Conservation (phyloP, 2,797 vertebrate species). For the Catamblyrhynchus diadema region DNA sequence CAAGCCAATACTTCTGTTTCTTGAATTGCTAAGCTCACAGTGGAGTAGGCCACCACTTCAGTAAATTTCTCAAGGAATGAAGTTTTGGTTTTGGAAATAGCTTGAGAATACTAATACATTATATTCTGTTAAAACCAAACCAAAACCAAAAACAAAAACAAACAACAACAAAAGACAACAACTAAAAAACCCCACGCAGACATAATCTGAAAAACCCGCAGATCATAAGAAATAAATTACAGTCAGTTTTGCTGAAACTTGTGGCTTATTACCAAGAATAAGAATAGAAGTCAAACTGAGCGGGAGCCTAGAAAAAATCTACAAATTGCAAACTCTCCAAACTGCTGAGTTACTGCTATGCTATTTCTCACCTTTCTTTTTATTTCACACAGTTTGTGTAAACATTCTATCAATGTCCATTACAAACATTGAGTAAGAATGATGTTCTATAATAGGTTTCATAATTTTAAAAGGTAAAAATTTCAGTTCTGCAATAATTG, state of each 20-base stretch:
- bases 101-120: not conserved
- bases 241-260: not conserved
- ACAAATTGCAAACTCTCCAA: not conserved
- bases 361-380: not conserved
- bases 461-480: not conserved
- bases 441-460: not conserved
- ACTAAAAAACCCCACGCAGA: not conserved
- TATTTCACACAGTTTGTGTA: not conserved
- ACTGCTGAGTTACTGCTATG: not conserved
- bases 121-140: not conserved
- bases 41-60: not conserved
- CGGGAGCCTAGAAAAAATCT: not conserved
- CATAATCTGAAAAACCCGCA: not conserved
- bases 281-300: not conserved
- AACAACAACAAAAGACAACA: not conserved
- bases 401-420: not conserved
- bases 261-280: not conserved
- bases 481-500: not conserved
- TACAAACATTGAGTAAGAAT: not conserved
- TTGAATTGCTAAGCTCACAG: not conserved
- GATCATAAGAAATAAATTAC: not conserved
- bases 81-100: not conserved
- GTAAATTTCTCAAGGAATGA: not conserved
- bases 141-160: not conserved
- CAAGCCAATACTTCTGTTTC: not conserved